These are phyloP conservation scores for Megamerina dolium DNA, from an alignment of 2,888 invertebrate genomes.

Conservation along the genomic window DNA sequence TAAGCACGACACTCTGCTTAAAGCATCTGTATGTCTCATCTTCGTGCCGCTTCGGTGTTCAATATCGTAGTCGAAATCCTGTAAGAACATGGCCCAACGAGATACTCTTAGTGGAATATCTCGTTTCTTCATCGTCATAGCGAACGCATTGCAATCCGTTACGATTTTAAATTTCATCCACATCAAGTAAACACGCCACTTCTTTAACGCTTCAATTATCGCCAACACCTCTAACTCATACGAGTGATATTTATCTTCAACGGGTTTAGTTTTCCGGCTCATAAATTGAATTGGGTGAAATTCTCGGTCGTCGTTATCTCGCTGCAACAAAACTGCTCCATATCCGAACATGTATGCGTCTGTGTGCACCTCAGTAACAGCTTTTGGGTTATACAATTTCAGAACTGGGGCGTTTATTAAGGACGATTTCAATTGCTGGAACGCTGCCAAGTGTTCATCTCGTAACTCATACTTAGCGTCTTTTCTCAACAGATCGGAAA, in stretches of 20 bases:
- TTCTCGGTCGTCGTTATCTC: no score
- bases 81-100: neutral
- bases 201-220: slow-evolving; percentile 25
- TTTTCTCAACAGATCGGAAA: slow-evolving; percentile 12
- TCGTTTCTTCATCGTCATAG: no score
- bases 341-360: slow-evolving; percentile 22
- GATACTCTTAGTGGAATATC: no score
- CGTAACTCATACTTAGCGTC: slow-evolving; percentile 13
- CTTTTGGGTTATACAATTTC: slow-evolving; percentile 12
- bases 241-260: slow-evolving; percentile 12
- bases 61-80: slow-evolving; percentile 1
- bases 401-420: slow-evolving; percentile 23
- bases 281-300: slow-evolving; percentile 4
- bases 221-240: slow-evolving; percentile 31
- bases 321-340: no score
- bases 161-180: no score
- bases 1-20: no score
- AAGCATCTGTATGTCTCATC: no score
- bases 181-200: slow-evolving; percentile 23
- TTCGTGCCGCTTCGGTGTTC: neutral
- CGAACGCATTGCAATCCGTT: no score
- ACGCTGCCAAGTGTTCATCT: slow-evolving; percentile 11
- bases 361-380: slow-evolving; percentile 21
- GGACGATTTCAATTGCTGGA: slow-evolving; percentile 15
- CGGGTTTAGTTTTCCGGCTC: neutral